Conservation (phyloP, 2,797 vertebrate genomes). For the Tokudaia muenninki region DNA sequence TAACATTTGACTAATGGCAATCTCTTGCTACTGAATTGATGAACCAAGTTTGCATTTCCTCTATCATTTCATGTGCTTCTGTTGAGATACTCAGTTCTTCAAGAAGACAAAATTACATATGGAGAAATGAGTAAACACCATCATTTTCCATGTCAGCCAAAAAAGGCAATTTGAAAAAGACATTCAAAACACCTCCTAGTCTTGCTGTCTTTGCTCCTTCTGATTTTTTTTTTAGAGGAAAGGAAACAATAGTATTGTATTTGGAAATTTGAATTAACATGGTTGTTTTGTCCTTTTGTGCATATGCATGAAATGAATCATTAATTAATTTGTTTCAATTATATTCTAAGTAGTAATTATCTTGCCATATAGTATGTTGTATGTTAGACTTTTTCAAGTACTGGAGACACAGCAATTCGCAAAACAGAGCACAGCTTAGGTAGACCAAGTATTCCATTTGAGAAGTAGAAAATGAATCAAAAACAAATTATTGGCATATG, state of each 20-base stretch:
- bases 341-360: background rate
- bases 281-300: background rate
- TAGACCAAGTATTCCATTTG: background rate
- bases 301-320: background rate
- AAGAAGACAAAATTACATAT: background rate
- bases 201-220: background rate
- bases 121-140: background rate
- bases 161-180: background rate
- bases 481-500: background rate
- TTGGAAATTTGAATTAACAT: background rate
- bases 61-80: background rate
- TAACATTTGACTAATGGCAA: background rate
- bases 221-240: too few relatives aligned
- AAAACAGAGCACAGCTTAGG: background rate
- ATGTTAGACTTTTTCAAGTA: background rate
- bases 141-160: background rate
- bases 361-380: background rate
- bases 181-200: background rate
- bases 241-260: background rate
- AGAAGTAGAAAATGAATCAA: background rate
- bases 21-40: background rate
- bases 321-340: background rate
- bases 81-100: background rate
- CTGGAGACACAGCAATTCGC: background rate
- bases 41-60: background rate